Evolutionary conservation across 2,888 invertebrate genomes (phyloP), one percentile per base, ranked within the genome.

Genomic region (Melanargia galathea): DNA sequence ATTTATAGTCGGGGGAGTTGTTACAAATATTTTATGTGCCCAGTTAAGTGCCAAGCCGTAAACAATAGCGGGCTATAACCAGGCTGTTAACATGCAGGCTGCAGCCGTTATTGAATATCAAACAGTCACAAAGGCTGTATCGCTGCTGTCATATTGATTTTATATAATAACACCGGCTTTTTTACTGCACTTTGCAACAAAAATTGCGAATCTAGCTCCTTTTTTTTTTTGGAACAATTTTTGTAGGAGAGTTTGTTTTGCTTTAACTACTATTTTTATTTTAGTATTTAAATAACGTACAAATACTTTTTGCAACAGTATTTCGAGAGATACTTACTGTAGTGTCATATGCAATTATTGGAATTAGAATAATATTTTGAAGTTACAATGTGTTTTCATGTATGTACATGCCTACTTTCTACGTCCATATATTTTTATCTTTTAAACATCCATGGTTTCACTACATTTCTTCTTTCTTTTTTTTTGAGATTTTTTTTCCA

Each of bases 111-210:
- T 71, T 71, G 67, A 69, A 69, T 67, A 66, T 66, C 60, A 62
- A 64, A 60, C 64, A 69, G 72, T 75, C 67, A 71, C 73, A 72
- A 73, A 64, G 62, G 55, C 55, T 59, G 45, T 65, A 63, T 40
- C 45, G 58, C 43, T 58, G 16, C 55, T 60, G 52, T 58, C 58
- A 57, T 57, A 61, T 64, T 57, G 56, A 62, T 67, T 58, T 62
- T 58, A 45, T 67, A 58, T 63, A 61, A 65, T 63, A 35, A 57
- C 54, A 26, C 54, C 18, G 6, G 22, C 13, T 16, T 52, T 48
- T 43, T 57, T 57, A 40, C 26, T 49, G 59, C 49, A 24, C 24
- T 46, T 16, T n/a, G 18, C 35, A 35, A 54, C 22, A 61, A 35
- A 46, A 54, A 46, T 43, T 40, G 51, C 22, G 13, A 38, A 38